Evolutionary conservation across 2,888 invertebrate species (phyloP), one percentile per base, ranked within the genome.

Genomic region (Drosophila robusta): DNA sequence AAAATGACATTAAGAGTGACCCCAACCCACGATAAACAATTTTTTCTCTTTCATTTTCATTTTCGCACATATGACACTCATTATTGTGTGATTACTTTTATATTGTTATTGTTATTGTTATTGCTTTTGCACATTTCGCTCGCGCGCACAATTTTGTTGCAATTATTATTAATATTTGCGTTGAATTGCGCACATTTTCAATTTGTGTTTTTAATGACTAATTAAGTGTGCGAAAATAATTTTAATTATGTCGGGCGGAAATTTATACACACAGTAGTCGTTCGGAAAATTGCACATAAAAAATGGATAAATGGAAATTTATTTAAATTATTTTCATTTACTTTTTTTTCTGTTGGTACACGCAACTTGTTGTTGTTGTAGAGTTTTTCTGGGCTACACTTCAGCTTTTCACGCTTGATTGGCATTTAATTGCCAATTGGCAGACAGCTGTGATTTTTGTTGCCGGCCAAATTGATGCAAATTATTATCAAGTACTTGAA

Each of bases 161-260:
- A 75, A 78, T 84, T 67, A 84, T 88, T 80, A 75, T 76, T 79
- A 81, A 87, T 79, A 76, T 78, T 70, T 69, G 49, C 57, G 63
- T 66, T 52, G 65, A 65, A 58, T 60, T 58, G 75, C 45, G 67
- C 41, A 42, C 70, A 78, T 70, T 84, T 89, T 83, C 89, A 80
- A 84, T 89, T 81, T 81, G 64, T 72, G 68, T 76, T 89, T 86
- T 89, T 88, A 88, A 87, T 88, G 87, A 75, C 89, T 87, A 89
- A 89, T 87, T 87, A 89, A 88, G 89, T 87, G 89, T 82, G 84
- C 89, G 70, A 80, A 78, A 79, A 87, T 87, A 82, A 82, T 87
- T 85, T 87, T 88, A 80, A 80, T 86, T 87, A 87, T 86, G 71
- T 83, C 65, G 50, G 34, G 18, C 58, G 60, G 34, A 41, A 64